A percentile compares a stretch with the other conserved stretches of the same genome.
Evolutionary conservation across 2,113 vertebrate genomes (phyloP).

Genomic region (Synchiropus splendidus): DNA sequence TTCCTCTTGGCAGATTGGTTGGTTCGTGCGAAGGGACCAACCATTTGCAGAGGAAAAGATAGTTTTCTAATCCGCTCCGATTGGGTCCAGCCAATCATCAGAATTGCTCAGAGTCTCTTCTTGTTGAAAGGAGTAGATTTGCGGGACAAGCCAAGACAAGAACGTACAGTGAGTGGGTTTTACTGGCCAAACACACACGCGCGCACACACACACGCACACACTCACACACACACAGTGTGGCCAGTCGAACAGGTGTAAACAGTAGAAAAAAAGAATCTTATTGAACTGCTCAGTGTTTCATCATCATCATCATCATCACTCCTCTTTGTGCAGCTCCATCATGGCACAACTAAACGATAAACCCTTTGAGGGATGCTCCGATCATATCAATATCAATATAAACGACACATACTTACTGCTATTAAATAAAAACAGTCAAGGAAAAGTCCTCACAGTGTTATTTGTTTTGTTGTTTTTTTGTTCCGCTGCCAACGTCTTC

Average conservation of each 20-base stretch:
- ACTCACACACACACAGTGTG: conserved; percentile 52
- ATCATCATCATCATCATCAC: conserved; percentile 28
- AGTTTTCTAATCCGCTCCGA: conserved; percentile 30
- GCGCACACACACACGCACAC: conserved; percentile 23
- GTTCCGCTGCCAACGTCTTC: too few relatives aligned
- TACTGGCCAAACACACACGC: conserved; percentile 42
- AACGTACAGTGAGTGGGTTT: conserved; percentile 16
- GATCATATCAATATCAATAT: too few relatives aligned
- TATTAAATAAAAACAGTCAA: too few relatives aligned
- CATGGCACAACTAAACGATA: too few relatives aligned
- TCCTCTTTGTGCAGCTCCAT: background rate
- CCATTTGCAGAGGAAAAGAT: conserved; percentile 41
- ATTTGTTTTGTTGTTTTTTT: too few relatives aligned
- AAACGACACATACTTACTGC: too few relatives aligned
- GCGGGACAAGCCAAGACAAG: background rate
- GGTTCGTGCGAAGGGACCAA: conserved; percentile 15
- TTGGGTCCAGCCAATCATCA: conserved; percentile 64
- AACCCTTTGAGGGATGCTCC: too few relatives aligned
- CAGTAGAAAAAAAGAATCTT: conserved; percentile 52
- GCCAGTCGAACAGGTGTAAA: conserved; percentile 61
- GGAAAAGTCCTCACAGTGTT: too few relatives aligned
- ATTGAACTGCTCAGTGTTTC: conserved; percentile 46
- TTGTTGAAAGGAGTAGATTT: conserved; percentile 22
- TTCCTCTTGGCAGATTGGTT: conserved; percentile 43
- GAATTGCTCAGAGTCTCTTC: conserved; percentile 29